These are phyloP conservation scores for Oryzias javanicus DNA, from an alignment of 2,113 vertebrate species.

Conservation along the genomic window DNA sequence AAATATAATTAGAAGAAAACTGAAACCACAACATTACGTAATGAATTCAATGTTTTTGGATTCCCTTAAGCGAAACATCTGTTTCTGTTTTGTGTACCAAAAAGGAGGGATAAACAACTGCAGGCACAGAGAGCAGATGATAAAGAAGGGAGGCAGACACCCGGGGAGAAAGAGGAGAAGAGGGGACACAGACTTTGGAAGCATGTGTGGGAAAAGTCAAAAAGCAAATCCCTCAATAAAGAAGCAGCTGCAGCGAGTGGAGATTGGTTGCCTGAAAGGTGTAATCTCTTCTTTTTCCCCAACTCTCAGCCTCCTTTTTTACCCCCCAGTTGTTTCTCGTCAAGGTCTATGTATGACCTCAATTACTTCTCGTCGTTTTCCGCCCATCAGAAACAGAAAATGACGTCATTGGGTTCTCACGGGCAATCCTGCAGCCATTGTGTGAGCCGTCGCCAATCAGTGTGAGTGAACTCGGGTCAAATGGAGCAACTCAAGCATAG, in stretches of 20 bases:
- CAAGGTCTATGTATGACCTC: constrained; percentile 12
- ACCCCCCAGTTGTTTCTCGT: neutral
- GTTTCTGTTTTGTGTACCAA: no score
- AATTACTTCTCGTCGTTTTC: constrained; percentile 25
- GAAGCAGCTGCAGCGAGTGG: constrained; percentile 11
- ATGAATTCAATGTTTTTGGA: neutral
- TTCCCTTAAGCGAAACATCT: neutral
- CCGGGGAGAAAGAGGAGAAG: neutral
- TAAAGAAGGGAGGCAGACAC: neutral
- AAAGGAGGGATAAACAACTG: neutral
- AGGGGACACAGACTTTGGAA: constrained; percentile 3
- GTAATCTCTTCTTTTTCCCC: constrained; percentile 20
- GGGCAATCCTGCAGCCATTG: constrained; percentile 51
- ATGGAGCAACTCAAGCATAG: constrained; percentile 33
- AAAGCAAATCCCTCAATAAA: constrained; percentile 34
- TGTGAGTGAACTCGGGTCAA: constrained; percentile 46
- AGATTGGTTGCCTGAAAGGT: constrained; percentile 25
- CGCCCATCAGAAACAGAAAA: constrained; percentile 12
- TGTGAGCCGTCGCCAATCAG: constrained; percentile 49
- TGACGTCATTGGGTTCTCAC: constrained; percentile 21
- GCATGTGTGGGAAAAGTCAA: constrained; percentile 52
- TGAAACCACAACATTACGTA: no score
- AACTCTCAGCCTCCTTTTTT: constrained; percentile 13
- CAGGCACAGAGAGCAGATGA: neutral
- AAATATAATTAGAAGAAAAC: neutral